These are phyloP conservation scores for Petrophora chlorosata DNA, from an alignment of 2,888 invertebrate genomes.

Conservation along the genomic window DNA sequence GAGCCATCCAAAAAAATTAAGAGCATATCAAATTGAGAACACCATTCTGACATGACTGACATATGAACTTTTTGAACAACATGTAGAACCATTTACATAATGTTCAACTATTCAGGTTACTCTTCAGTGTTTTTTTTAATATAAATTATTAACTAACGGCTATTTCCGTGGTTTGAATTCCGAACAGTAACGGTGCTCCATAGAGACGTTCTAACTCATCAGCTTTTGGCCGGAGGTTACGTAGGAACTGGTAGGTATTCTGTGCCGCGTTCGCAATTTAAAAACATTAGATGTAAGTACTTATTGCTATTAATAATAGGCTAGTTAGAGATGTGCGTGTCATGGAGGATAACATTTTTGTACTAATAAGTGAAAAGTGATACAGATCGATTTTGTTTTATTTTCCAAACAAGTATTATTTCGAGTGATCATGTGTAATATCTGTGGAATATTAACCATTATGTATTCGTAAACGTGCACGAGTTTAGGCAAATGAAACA, in stretches of 20 bases:
- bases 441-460: too few relatives aligned
- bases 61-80: conserved; percentile 14
- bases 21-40: conserved; percentile 8
- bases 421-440: too few relatives aligned
- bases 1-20: neutral
- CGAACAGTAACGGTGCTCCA: conserved; percentile 18
- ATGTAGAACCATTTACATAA: conserved; percentile 16
- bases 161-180: conserved; percentile 30
- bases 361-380: too few relatives aligned
- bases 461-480: too few relatives aligned
- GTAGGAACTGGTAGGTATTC: too few relatives aligned
- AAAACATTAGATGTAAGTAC: conserved; percentile 23
- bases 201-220: conserved; percentile 23
- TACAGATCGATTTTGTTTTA: too few relatives aligned
- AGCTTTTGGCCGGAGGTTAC: conserved; percentile 14
- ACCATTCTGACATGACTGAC: conserved; percentile 11
- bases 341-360: conserved; percentile 23
- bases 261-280: conserved; percentile 25
- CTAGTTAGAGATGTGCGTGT: conserved; percentile 26
- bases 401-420: too few relatives aligned
- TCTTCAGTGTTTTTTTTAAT: conserved; percentile 20
- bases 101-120: conserved; percentile 28
- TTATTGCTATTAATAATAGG: conserved; percentile 26
- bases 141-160: conserved; percentile 31
- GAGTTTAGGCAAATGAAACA: too few relatives aligned